Evolutionary conservation across 1,140 invertebrate genomes (phyloP).

Genomic region (Pseudoatta argentina): DNA sequence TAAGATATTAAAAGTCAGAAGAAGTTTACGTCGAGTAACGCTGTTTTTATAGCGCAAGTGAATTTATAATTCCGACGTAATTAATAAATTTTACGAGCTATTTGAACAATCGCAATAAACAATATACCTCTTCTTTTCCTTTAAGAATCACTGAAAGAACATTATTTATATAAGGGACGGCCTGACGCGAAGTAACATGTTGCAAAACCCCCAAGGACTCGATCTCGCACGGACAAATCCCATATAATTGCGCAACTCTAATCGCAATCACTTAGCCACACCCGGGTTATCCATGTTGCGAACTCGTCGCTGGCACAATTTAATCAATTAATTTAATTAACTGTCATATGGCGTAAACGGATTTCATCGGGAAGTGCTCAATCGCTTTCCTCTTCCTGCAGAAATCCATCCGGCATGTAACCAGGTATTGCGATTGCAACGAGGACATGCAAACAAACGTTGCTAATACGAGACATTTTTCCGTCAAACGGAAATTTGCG

Average conservation of each 20-base stretch:
- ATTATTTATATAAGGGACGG: slow-evolving; percentile 54
- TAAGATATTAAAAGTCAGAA: not conserved
- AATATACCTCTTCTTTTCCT: not conserved
- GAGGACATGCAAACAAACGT: not conserved
- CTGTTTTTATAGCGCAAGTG: not conserved
- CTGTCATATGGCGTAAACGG: not conserved
- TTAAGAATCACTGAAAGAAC: slow-evolving; percentile 26
- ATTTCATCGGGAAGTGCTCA: not conserved
- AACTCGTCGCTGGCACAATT: slow-evolving; percentile 18
- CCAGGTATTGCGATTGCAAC: slow-evolving; percentile 4
- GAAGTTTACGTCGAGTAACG: not conserved
- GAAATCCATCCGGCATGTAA: not conserved
- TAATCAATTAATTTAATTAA: slow-evolving; percentile 28
- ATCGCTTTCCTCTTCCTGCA: not conserved
- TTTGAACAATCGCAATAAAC: not conserved
- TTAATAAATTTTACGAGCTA: not conserved
- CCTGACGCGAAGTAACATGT: slow-evolving; percentile 47
- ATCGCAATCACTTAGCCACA: slow-evolving; percentile 58
- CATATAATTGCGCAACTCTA: slow-evolving; percentile 4
- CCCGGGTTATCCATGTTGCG: slow-evolving; percentile 30
- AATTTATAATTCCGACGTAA: slow-evolving; percentile 6
- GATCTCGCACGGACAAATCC: slow-evolving; percentile 14
- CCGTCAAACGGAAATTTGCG: slow-evolving; percentile 36
- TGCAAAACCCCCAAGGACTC: slow-evolving; percentile 68
- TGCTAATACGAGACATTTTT: not conserved